Evolutionary conservation across 2,113 vertebrate genomes (phyloP).

Genomic region (Hyperoodon ampullatus): DNA sequence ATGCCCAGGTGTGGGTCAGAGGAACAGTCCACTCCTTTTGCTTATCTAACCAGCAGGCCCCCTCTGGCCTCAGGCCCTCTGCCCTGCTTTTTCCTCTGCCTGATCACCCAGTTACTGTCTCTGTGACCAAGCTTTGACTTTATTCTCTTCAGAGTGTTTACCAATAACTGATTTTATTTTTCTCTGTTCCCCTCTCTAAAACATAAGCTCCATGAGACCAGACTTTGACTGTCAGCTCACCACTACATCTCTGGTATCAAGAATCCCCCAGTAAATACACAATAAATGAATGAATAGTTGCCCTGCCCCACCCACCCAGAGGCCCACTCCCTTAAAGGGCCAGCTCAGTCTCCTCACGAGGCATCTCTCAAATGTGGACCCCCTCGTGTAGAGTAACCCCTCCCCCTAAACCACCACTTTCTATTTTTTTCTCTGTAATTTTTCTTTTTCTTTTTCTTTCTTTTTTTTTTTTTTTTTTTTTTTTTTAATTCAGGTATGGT

Average conservation of each 20-base stretch:
- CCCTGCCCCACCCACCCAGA: not conserved
- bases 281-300: not conserved
- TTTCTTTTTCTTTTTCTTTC: no score
- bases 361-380: not conserved
- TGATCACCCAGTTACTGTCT: not conserved
- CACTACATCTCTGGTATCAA: not conserved
- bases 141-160: not conserved
- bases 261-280: not conserved
- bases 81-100: not conserved
- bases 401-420: not conserved
- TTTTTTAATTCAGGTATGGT: no score
- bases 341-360: not conserved
- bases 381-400: no score
- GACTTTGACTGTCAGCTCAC: not conserved
- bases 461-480: no score
- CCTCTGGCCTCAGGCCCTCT: not conserved
- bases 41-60: not conserved
- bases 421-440: not conserved
- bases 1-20: not conserved
- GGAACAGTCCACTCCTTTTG: not conserved
- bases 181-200: not conserved
- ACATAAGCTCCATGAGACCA: not conserved
- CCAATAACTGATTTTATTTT: not conserved
- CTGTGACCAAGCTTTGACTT: not conserved
- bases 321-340: not conserved